phyloP scores from a whole-genome alignment of 2,797 vertebrate species.

The Oreortyx pictus region DNA sequence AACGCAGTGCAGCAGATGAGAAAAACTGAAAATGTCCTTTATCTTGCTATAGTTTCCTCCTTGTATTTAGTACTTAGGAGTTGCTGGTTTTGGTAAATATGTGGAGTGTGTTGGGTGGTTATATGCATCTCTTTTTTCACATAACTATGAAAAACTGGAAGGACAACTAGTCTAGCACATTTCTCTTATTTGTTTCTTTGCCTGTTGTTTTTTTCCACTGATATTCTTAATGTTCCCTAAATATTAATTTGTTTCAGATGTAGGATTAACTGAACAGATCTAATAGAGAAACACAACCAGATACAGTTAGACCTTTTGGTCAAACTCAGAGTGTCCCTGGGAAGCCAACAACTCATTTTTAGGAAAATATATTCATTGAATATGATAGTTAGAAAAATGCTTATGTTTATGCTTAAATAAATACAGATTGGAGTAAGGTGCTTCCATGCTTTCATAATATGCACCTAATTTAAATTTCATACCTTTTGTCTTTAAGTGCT shows the following conservation, averaged over 20 bases:
- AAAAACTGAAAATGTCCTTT: neutral
- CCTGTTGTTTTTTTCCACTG: neutral
- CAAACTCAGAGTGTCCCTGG: neutral
- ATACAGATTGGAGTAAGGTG: neutral
- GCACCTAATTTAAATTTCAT: neutral
- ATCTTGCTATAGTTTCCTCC: neutral
- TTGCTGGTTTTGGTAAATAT: neutral
- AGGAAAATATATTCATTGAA: neutral
- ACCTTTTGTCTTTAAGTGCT: neutral
- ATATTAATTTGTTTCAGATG: accelerated
- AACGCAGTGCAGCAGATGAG: neutral
- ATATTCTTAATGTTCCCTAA: neutral
- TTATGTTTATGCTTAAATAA: neutral
- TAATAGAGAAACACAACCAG: neutral
- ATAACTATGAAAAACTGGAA: neutral
- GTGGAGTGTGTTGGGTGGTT: accelerated
- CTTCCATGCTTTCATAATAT: neutral
- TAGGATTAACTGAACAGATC: neutral
- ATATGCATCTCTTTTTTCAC: neutral
- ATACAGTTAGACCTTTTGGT: neutral
- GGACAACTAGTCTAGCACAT: neutral
- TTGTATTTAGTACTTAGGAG: neutral
- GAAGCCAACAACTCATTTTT: neutral
- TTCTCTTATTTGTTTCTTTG: neutral
- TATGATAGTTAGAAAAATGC: neutral